Conservation (phyloP, 2,888 invertebrate genomes). For the Watsonalla cultraria region DNA sequence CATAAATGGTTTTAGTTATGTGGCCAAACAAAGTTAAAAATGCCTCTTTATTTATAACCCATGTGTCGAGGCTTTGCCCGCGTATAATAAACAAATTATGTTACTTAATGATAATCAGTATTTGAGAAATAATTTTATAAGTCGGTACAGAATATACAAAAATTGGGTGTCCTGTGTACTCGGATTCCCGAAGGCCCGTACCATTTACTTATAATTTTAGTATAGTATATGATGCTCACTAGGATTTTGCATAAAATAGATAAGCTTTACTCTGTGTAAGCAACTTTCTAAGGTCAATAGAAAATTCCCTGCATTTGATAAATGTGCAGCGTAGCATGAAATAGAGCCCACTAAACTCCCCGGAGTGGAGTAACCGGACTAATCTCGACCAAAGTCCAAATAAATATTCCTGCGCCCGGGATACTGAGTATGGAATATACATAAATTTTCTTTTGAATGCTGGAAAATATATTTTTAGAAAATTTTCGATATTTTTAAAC, state of each 20-base stretch:
- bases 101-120: no score
- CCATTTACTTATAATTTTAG: no score
- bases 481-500: background rate
- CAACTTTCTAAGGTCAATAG: slow-evolving; percentile 28
- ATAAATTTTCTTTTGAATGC: slow-evolving; percentile 27
- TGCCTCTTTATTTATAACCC: no score
- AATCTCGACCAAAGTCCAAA: slow-evolving; percentile 15
- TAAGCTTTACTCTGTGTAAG: slow-evolving; percentile 5
- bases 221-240: no score
- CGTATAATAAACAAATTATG: no score
- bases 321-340: slow-evolving; percentile 34
- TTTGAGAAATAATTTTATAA: no score
- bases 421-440: slow-evolving; percentile 16
- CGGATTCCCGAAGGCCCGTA: no score
- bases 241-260: slow-evolving; percentile 8
- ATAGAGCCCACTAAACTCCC: slow-evolving; percentile 20
- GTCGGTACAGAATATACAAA: no score
- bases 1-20: no score
- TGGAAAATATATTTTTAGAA: slow-evolving; percentile 21
- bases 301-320: slow-evolving; percentile 35
- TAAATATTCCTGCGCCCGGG: slow-evolving; percentile 13
- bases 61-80: no score
- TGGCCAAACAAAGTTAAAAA: no score
- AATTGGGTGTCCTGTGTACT: no score
- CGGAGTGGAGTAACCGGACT: slow-evolving; percentile 12